Evolutionary conservation across 92 coral and sea anemone genomes (phyloP).

Genomic region (Ricordea florida): DNA sequence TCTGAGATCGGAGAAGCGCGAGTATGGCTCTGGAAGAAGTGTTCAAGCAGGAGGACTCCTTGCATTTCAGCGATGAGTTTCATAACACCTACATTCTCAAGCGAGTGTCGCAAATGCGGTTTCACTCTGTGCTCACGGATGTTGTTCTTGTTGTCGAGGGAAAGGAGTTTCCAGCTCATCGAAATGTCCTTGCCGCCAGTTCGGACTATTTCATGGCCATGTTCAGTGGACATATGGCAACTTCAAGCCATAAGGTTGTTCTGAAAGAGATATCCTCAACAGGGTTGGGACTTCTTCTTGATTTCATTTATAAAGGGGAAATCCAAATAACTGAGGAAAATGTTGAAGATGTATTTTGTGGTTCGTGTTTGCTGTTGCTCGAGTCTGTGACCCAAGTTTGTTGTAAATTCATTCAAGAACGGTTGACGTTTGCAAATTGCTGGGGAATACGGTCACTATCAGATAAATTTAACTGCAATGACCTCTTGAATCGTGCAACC

Average conservation of each 20-base stretch:
- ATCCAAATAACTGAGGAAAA: constrained; percentile 52
- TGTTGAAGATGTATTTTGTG: constrained; percentile 57
- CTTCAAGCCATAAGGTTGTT: constrained; percentile 12
- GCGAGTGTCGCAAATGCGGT: constrained; percentile 84
- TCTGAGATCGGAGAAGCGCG: no score
- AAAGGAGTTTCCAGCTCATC: constrained; percentile 63
- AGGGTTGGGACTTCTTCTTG: constrained; percentile 42
- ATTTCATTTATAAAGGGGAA: constrained; percentile 74
- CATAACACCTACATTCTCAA: constrained; percentile 75
- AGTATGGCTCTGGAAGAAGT: constrained; percentile 42
- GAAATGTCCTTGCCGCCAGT: constrained; percentile 68
- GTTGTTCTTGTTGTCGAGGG: constrained; percentile 62
- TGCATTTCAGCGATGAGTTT: constrained; percentile 62
- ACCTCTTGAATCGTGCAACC: constrained; percentile 40
- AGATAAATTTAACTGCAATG: constrained; percentile 42
- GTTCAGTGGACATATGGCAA: constrained; percentile 65
- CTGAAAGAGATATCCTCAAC: constrained; percentile 45
- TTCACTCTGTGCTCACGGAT: constrained; percentile 73
- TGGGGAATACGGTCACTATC: constrained; percentile 46
- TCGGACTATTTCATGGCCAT: constrained; percentile 72
- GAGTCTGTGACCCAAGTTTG: constrained; percentile 53
- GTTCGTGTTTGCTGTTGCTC: constrained; percentile 68
- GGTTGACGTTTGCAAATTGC: constrained; percentile 53
- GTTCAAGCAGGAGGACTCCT: constrained; percentile 20
- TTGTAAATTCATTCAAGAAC: constrained; percentile 27